Evolutionary conservation across 2,888 invertebrate genomes (phyloP), one percentile per base, ranked within the genome.

Genomic region (Drosophila infuscata): DNA sequence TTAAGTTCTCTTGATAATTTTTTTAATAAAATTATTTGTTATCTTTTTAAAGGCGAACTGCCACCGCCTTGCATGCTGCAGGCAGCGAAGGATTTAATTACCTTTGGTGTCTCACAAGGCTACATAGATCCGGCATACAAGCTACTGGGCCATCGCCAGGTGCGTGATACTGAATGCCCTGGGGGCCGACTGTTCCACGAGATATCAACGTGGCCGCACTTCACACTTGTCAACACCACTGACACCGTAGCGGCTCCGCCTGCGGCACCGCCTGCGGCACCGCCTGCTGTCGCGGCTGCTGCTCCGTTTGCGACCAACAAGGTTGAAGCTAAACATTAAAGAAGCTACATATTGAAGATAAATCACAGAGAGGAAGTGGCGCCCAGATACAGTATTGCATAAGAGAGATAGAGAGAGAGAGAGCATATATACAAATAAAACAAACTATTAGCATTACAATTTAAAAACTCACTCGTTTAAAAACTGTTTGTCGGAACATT

Each of bases 161-260:
- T 94, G 11, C 92, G 94, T 49, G 93, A 93, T 20, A 96, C 96
- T 0, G 95, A 95, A 78, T 96, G 96, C 77, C 96, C 96, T 0
- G 96, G 96, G 0, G 94, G 93, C 3, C 93, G 94, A 0, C 93
- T 96, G 0, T 94, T 94, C 73, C 85, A 94, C 6, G 94, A 95
- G 79, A 95, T 96, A 53, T 93, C 94, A 2, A 94, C 93, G 0
- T 96, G 96, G 96, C 93, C 94, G 0, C 94, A 96, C 77, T 95
- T 93, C 73, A 90, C 93, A n/a, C 68, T 89, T 3, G 92, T 92
- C 0, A 90, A 88, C 65, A 67, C 70, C 17, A 83, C 57, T 20
- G 1, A 1, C 20, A 51, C n/a, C n/a, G n/a, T 80, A 30, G 70
- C 60, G 32, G 17, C 33, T 9, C 51, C 41, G 25, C 36, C 63